Conservation (phyloP, 2,113 vertebrate species). For the Chiloscyllium plagiosum region DNA sequence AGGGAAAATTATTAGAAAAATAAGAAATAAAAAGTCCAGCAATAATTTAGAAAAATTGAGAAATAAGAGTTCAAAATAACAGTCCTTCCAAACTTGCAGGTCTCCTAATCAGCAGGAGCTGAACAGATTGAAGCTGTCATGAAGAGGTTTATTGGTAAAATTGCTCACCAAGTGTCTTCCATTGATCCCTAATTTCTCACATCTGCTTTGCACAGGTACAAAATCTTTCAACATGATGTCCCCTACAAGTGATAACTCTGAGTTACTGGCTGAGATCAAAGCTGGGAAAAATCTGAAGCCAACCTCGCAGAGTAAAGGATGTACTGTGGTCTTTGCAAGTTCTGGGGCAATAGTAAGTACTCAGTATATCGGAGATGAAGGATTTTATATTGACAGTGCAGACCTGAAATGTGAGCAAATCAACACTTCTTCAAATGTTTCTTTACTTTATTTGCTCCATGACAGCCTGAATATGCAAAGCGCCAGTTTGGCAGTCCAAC, state of each 20-base stretch:
- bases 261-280: constrained; percentile 96
- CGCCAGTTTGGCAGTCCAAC: constrained; percentile 52
- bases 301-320: constrained; percentile 86
- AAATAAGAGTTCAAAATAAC: no score
- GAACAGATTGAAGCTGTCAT: not conserved
- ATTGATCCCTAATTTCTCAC: not conserved
- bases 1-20: no score
- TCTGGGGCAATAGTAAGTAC: constrained; percentile 51
- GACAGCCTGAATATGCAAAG: constrained; percentile 44
- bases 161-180: not conserved
- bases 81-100: no score
- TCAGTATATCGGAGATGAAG: not conserved
- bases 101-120: not conserved
- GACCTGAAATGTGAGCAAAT: not conserved
- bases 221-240: constrained; percentile 99
- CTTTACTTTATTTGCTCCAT: not conserved
- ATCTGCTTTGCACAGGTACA: constrained; percentile 64
- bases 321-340: constrained; percentile 83
- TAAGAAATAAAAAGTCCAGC: no score
- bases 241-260: constrained; percentile 90
- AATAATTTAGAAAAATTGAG: no score
- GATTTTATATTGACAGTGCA: not conserved
- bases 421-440: not conserved
- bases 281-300: constrained; percentile 92
- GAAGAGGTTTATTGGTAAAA: not conserved